Evolutionary conservation across 2,113 vertebrate genomes (phyloP).

Genomic region (Stigmatopora argus): DNA sequence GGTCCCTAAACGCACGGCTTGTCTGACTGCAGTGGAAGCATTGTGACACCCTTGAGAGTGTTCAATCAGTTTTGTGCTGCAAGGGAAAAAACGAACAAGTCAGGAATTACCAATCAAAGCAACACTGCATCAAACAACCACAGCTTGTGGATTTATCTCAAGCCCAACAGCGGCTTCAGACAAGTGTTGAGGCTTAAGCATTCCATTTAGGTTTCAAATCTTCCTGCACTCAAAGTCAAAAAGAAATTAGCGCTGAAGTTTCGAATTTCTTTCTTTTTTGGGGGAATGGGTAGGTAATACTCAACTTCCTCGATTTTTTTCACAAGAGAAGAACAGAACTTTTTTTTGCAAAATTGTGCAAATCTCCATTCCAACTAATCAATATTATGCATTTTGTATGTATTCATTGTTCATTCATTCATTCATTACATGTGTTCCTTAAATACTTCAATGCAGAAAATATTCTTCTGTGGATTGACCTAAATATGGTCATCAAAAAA

Average conservation of each 20-base stretch:
- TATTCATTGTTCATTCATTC: too few relatives aligned
- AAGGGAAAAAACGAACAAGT: constrained; percentile 1
- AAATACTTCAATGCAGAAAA: too few relatives aligned
- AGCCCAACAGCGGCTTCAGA: constrained; percentile 41
- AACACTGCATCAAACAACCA: constrained; percentile 29
- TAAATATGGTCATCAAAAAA: too few relatives aligned
- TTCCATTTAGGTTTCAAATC: constrained; percentile 46
- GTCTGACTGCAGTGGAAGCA: constrained; percentile 5
- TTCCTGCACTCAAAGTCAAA: constrained; percentile 31
- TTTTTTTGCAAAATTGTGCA: not conserved
- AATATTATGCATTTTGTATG: too few relatives aligned
- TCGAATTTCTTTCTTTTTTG: constrained; percentile 20
- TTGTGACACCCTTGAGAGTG: not conserved
- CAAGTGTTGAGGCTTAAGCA: constrained; percentile 42
- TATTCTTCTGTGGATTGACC: too few relatives aligned
- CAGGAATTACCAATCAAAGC: constrained; percentile 13
- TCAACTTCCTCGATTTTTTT: constrained; percentile 21
- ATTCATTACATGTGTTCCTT: too few relatives aligned
- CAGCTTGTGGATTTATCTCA: constrained; percentile 26
- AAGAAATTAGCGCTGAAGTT: constrained; percentile 29
- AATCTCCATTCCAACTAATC: not conserved
- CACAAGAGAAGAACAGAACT: not conserved
- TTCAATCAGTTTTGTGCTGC: constrained; percentile 7
- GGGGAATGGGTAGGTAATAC: constrained; percentile 3
- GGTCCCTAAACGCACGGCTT: too few relatives aligned